These are phyloP conservation scores for Malurus leucopterus DNA, from an alignment of 2,797 vertebrate genomes.

Conservation along the genomic window DNA sequence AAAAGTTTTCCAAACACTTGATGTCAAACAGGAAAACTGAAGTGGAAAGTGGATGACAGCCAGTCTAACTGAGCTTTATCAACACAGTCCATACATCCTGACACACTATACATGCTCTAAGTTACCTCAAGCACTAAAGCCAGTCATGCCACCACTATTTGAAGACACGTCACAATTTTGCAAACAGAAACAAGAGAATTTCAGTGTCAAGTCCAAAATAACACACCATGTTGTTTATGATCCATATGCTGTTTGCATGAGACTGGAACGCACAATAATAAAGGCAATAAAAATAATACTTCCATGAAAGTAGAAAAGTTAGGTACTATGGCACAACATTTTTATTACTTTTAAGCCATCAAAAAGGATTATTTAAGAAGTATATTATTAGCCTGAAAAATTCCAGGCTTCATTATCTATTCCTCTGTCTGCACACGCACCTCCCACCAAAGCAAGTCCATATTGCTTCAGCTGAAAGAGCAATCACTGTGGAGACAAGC, in stretches of 20 bases:
- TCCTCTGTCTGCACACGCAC: neutral
- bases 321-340: neutral
- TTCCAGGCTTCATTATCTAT: neutral
- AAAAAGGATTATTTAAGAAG: neutral
- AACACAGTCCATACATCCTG: slow-evolving; percentile 18
- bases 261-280: neutral
- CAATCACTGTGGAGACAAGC: neutral
- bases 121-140: neutral
- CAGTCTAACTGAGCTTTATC: slow-evolving; percentile 40
- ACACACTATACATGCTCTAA: neutral
- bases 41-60: slow-evolving; percentile 53
- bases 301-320: neutral
- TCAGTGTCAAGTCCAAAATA: neutral
- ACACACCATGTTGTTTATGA: neutral
- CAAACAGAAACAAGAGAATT: neutral
- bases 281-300: neutral
- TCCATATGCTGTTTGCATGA: neutral
- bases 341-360: neutral
- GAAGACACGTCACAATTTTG: neutral
- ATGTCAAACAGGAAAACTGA: slow-evolving; percentile 60
- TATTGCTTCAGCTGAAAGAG: neutral
- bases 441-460: neutral
- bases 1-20: slow-evolving; percentile 39
- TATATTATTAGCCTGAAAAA: neutral
- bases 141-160: neutral